These are phyloP conservation scores for Charanyca ferruginea DNA, from an alignment of 2,888 invertebrate species.

Conservation along the genomic window DNA sequence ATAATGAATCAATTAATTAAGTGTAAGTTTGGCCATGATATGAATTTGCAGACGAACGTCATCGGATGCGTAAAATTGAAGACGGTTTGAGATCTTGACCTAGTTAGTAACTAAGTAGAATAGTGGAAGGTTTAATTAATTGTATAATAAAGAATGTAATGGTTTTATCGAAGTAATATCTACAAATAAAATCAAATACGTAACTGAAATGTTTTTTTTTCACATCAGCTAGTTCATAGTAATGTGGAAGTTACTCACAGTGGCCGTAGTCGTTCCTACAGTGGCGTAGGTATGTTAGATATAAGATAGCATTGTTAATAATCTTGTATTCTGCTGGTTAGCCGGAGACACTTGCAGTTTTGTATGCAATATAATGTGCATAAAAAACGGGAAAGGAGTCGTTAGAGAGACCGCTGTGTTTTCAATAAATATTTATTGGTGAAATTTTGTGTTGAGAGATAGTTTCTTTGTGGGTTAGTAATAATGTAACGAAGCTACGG, in stretches of 20 bases:
- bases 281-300: background rate
- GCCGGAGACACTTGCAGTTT: slow-evolving; percentile 3
- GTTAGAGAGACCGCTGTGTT: slow-evolving; percentile 5
- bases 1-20: slow-evolving; percentile 65
- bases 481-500: background rate
- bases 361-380: slow-evolving; percentile 3
- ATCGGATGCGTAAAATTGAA: slow-evolving; percentile 56
- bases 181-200: background rate
- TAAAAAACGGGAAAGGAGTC: slow-evolving; percentile 21
- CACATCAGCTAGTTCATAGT: background rate
- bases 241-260: background rate
- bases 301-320: background rate
- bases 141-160: slow-evolving; percentile 10
- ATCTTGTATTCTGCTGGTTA: slow-evolving; percentile 17
- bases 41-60: slow-evolving; percentile 35
- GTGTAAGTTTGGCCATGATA: slow-evolving; percentile 56
- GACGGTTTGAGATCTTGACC: slow-evolving; percentile 64
- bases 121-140: slow-evolving; percentile 2
- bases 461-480: background rate
- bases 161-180: slow-evolving; percentile 26
- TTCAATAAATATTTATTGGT: slow-evolving; percentile 20
- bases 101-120: slow-evolving; percentile 35
- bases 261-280: background rate
- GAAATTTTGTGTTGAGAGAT: slow-evolving; percentile 1
- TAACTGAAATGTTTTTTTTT: background rate